Evolutionary conservation across 2,888 invertebrate genomes (phyloP), one percentile per base, ranked within the genome.

Genomic region (Agrochola lota): DNA sequence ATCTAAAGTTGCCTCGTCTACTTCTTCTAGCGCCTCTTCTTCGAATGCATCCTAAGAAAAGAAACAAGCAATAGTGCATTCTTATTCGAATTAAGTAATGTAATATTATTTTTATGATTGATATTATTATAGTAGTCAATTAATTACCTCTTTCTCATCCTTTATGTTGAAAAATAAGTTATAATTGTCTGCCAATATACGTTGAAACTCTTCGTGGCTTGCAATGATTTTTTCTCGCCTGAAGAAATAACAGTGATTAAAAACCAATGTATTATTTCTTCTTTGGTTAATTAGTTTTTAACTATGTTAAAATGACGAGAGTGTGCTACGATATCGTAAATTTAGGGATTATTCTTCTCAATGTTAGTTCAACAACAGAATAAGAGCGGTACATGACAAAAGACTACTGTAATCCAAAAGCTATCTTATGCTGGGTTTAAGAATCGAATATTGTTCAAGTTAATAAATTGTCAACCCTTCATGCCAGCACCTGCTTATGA

Each of bases 111-210:
- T 26, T 74, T 26, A 49, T 35, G 8, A 52, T 52, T 20, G 7
- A 52, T 52, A 55, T 52, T 35, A 46, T 26, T 17, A 77, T 9
- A 60, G 40, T 11, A 23, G 23, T 46, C 35, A 55, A 71, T 20
- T 30, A 5, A 52, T 63, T 91, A 96, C 96, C 91, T 96, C 94
- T 79, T 93, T 94, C 55, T 97, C 97, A 0, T 97, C 96, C 77
- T 96, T 91, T 63, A 98, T 96, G 89, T 98, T 97, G 88, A 98
- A 98, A 89, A 98, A 98, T 8, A 98, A 91, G 76, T 97, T 97
- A 86, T 97, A 98, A 93, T 98, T 98, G 6, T 97, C 96, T 49
- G 95, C 95, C 81, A 98, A 94, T 26, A 98, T 94, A 9, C 95
- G 91, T 80, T 96, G 92, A 60, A 98, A 97, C 77, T 98, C 97